Percentiles rank a stretch among this genome's conserved stretches.
These are phyloP conservation scores for Lingula anatina DNA, from an alignment of 2,888 invertebrate species.

Conservation along the genomic window DNA sequence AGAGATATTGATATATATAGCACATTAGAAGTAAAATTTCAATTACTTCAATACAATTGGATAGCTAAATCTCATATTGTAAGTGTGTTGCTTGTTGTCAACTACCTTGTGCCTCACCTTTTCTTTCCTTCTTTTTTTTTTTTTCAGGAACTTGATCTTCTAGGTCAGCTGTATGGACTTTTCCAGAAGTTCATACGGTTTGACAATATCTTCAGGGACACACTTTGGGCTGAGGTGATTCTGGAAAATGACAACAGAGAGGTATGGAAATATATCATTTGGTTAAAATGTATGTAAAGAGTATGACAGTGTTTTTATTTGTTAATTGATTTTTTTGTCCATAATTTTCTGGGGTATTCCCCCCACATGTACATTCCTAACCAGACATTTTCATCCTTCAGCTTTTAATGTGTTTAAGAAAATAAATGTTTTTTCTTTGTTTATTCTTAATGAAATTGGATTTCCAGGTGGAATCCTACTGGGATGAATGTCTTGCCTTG, in stretches of 20 bases:
- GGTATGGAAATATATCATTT: conserved; percentile 19
- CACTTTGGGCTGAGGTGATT: conserved; percentile 51
- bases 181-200: conserved; percentile 52
- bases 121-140: too few relatives aligned
- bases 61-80: too few relatives aligned
- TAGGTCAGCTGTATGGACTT: conserved; percentile 50
- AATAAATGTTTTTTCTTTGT: not conserved
- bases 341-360: too few relatives aligned
- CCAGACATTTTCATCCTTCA: too few relatives aligned
- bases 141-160: conserved; percentile 43
- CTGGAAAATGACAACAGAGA: conserved; percentile 42
- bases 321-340: not conserved
- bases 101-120: too few relatives aligned
- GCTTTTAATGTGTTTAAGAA: not conserved
- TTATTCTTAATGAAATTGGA: not conserved
- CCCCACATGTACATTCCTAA: too few relatives aligned
- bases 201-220: conserved; percentile 45
- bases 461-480: conserved; percentile 45
- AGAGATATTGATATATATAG: too few relatives aligned
- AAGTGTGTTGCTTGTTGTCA: too few relatives aligned
- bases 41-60: too few relatives aligned
- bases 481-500: conserved; percentile 52
- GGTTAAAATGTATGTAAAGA: not conserved
- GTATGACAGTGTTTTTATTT: not conserved
- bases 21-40: too few relatives aligned